These are phyloP conservation scores for Drymodes brunneopygia DNA, from an alignment of 2,113 vertebrate species.

Conservation along the genomic window DNA sequence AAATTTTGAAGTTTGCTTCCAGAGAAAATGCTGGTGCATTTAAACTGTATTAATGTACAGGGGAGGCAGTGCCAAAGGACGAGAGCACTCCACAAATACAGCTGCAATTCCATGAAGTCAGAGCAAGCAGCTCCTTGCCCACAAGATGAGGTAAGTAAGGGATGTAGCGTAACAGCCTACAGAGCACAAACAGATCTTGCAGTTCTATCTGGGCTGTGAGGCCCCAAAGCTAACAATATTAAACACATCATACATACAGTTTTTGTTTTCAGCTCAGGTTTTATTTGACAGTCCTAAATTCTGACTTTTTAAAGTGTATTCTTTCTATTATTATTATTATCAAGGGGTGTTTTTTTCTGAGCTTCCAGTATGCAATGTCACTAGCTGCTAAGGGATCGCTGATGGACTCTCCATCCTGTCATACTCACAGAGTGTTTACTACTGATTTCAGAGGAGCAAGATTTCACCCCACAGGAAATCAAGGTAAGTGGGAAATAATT, in stretches of 20 bases:
- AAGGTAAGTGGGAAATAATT: constrained; percentile 45
- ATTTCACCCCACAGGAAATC: background rate
- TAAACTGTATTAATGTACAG: constrained; percentile 50
- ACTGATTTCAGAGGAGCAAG: background rate
- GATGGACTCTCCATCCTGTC: background rate
- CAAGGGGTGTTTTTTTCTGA: background rate
- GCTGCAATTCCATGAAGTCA: constrained; percentile 69
- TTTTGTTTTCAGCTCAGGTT: background rate
- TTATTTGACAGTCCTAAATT: background rate
- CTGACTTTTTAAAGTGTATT: background rate
- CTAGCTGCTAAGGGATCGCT: background rate
- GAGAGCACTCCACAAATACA: constrained; percentile 70
- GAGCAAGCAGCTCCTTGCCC: constrained; percentile 68
- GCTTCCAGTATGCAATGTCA: background rate
- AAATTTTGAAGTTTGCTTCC: constrained; percentile 17
- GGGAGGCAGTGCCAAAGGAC: constrained; percentile 55
- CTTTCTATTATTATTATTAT: background rate
- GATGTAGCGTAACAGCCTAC: constrained; percentile 26
- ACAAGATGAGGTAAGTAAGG: constrained; percentile 69
- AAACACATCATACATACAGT: background rate
- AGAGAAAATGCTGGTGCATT: constrained; percentile 33
- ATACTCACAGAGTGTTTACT: background rate
- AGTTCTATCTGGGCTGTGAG: background rate
- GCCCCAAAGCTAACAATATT: constrained; percentile 22
- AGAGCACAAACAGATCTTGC: background rate